These are phyloP conservation scores for Corythucha ciliata DNA, from an alignment of 2,888 invertebrate genomes.

Conservation along the genomic window DNA sequence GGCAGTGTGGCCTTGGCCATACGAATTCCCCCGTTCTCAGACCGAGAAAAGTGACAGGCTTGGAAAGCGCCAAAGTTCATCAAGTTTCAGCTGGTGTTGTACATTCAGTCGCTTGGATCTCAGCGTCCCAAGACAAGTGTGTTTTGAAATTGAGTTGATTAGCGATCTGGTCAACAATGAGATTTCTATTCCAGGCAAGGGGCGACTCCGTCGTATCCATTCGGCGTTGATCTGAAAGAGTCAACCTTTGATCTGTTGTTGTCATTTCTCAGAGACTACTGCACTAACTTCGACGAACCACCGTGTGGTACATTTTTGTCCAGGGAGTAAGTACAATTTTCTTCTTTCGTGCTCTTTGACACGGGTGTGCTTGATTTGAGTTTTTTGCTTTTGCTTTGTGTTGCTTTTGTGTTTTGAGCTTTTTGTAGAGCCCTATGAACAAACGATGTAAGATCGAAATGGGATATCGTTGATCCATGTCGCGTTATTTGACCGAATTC, in stretches of 20 bases:
- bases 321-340: slow-evolving; percentile 34
- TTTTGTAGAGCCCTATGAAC: no score
- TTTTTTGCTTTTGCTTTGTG: slow-evolving; percentile 35
- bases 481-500: no score
- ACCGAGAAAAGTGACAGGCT: slow-evolving; percentile 49
- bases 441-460: no score
- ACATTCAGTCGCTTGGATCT: slow-evolving; percentile 54
- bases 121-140: slow-evolving; percentile 43
- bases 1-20: slow-evolving; percentile 56
- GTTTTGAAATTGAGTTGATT: slow-evolving; percentile 11
- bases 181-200: slow-evolving; percentile 41
- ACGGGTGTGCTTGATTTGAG: slow-evolving; percentile 34
- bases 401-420: background rate
- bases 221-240: slow-evolving; percentile 54
- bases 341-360: slow-evolving; percentile 14
- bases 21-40: slow-evolving; percentile 49
- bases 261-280: slow-evolving; percentile 50
- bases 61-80: slow-evolving; percentile 47
- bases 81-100: slow-evolving; percentile 57
- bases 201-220: slow-evolving; percentile 50
- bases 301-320: slow-evolving; percentile 46
- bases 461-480: no score
- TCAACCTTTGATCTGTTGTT: slow-evolving; percentile 49
- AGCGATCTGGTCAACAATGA: background rate
- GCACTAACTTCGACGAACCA: slow-evolving; percentile 44